Evolutionary conservation across 2,113 vertebrate species (phyloP).

Genomic region (Rhinopomastus cyanomelas): DNA sequence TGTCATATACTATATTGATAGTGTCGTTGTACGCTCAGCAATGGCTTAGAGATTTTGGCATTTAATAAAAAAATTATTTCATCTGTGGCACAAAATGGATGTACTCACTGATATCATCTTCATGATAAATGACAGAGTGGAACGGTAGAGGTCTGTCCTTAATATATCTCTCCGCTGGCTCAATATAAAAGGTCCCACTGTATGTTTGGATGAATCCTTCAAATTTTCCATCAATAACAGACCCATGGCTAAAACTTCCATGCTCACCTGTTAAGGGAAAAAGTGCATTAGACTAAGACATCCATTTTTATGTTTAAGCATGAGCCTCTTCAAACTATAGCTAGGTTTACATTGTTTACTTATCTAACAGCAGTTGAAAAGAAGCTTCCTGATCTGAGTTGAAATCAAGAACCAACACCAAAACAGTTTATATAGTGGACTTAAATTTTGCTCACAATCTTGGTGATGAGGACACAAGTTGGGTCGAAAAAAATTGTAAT

Average conservation of each 20-base stretch:
- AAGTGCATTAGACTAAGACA: neutral
- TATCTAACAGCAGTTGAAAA: neutral
- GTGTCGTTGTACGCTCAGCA: neutral
- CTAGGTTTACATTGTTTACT: neutral
- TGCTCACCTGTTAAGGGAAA: slow-evolving; percentile 84
- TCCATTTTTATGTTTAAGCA: neutral
- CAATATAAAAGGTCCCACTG: slow-evolving; percentile 92
- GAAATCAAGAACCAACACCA: neutral
- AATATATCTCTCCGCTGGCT: slow-evolving; percentile 93
- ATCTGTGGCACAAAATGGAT: slow-evolving; percentile 16
- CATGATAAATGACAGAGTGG: slow-evolving; percentile 98
- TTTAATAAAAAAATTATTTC: neutral
- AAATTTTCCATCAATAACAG: slow-evolving; percentile 91
- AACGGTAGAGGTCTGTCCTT: slow-evolving; percentile 81
- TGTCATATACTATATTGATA: neutral
- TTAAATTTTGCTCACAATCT: neutral
- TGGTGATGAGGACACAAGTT: neutral
- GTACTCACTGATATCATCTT: slow-evolving; percentile 94
- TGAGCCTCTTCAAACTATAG: neutral
- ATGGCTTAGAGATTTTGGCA: neutral
- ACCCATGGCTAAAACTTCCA: slow-evolving; percentile 90
- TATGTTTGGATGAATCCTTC: slow-evolving; percentile 94
- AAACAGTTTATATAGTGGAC: neutral
- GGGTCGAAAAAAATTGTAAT: neutral
- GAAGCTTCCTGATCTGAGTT: neutral